Conservation (phyloP, 2,113 vertebrate species). For the Petaurus breviceps region DNA sequence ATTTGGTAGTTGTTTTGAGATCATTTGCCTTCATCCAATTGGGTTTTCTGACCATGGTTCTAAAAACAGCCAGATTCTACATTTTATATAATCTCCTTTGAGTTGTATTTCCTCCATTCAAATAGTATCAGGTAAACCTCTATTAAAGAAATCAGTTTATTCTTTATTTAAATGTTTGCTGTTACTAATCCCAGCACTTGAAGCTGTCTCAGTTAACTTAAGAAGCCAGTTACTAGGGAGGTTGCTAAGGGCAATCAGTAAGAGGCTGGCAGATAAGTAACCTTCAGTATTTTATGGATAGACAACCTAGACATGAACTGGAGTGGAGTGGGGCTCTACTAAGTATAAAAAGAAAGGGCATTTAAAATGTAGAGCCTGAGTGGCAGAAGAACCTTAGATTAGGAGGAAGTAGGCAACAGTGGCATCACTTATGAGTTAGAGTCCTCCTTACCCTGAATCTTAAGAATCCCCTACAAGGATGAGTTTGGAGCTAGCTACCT, state of each 20-base stretch:
- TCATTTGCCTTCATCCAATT: neutral
- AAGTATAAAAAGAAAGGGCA: neutral
- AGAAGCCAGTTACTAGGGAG: neutral
- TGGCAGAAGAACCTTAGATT: neutral
- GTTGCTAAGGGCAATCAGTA: neutral
- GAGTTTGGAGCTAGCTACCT: neutral
- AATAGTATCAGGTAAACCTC: neutral
- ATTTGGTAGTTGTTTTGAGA: neutral
- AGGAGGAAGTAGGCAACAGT: neutral
- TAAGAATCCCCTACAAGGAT: neutral
- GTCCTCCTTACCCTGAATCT: neutral
- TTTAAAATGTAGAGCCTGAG: neutral
- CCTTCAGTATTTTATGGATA: neutral
- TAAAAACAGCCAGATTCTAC: neutral
- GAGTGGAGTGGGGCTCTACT: neutral
- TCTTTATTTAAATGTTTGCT: neutral
- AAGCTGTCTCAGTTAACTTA: neutral
- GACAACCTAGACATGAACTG: neutral
- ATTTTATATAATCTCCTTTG: neutral
- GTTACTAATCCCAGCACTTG: neutral
- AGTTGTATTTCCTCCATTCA: neutral
- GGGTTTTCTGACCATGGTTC: neutral
- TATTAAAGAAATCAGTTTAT: neutral
- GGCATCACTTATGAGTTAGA: neutral
- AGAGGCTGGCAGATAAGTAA: neutral